These are phyloP conservation scores for Thermophis baileyi DNA, from an alignment of 2,113 vertebrate genomes.

Conservation along the genomic window DNA sequence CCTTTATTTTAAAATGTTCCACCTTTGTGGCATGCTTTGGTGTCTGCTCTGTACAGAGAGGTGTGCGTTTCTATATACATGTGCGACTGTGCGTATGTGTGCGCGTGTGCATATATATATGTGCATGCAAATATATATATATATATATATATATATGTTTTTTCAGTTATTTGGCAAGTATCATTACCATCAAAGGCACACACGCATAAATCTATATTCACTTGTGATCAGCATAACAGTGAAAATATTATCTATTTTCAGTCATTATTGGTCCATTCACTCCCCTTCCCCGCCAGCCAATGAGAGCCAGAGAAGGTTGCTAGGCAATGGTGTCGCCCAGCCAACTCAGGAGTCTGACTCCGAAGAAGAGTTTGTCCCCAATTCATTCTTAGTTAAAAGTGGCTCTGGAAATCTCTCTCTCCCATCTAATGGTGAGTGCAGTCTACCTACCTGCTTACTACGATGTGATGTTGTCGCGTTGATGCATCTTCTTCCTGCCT, in stretches of 20 bases:
- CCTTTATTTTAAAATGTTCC: background rate
- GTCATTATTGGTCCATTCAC: no score
- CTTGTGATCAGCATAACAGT: no score
- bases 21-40: background rate
- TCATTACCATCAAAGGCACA: no score
- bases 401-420: constrained; percentile 89
- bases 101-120: background rate
- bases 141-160: background rate
- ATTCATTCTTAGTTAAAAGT: constrained; percentile 97
- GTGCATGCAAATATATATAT: background rate
- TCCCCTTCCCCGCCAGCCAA: constrained; percentile 88
- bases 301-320: constrained; percentile 93
- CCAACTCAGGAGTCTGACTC: constrained; percentile 93
- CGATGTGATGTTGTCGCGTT: background rate
- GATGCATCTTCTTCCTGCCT: background rate
- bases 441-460: constrained; percentile 57
- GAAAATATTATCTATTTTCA: no score
- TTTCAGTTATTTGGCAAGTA: no score
- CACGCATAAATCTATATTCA: no score
- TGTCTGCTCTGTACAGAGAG: background rate
- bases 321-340: constrained; percentile 92
- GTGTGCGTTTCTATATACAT: background rate
- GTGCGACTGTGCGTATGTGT: no score
- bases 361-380: constrained; percentile 95
- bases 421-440: constrained; percentile 88